Evolutionary conservation across 2,888 invertebrate species (phyloP), one percentile per base, ranked within the genome.

Genomic region (Plusia festucae): DNA sequence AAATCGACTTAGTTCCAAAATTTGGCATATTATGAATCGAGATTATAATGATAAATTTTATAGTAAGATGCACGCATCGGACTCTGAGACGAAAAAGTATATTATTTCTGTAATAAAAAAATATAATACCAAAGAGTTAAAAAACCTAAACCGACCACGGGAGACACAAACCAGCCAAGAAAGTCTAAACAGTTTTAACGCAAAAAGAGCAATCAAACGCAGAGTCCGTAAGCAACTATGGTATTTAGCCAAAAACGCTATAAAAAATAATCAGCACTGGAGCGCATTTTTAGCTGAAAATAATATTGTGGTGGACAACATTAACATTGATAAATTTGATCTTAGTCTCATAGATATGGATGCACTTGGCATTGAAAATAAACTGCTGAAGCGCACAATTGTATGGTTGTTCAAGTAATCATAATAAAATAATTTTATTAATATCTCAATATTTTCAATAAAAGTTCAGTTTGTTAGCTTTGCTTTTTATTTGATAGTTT

Each of bases 291-390:
- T 85, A 30, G 73, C 73, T 55, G 84, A 84, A 15, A 86, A 87
- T 52, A 62, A 81, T 44, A 85, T 87, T 51, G 62, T 83, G 60
- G 70, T 87, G 30, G 85, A 88, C 27, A 84, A 83, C 53, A 81
- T 88, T 24, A 88, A 86, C 32, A 83, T 87, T 54, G 85, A 87
- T 62, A 78, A 81, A 70, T 59, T 88, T 34, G 81, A 86, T 56
- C 79, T 83, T 18, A 82, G 73, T 65, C 68, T 86, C 0, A 82
- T 87, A 54, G 81, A 88, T 60, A 53, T 88, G 44, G 84, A 88
- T 40, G 82, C 79, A 16, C 66, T 87, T 30, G 83, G 81, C 7
- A 86, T 86, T 44, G 70, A 86, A 65, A 89, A 83, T 58, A 87
- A 84, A 74, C 54, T 82, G 4, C 30, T 85, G 15, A 87, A 83